Percentiles rank a stretch among this genome's conserved stretches.
phyloP scores from a whole-genome alignment of 2,113 vertebrate species.

The Bubalus kerabau region DNA sequence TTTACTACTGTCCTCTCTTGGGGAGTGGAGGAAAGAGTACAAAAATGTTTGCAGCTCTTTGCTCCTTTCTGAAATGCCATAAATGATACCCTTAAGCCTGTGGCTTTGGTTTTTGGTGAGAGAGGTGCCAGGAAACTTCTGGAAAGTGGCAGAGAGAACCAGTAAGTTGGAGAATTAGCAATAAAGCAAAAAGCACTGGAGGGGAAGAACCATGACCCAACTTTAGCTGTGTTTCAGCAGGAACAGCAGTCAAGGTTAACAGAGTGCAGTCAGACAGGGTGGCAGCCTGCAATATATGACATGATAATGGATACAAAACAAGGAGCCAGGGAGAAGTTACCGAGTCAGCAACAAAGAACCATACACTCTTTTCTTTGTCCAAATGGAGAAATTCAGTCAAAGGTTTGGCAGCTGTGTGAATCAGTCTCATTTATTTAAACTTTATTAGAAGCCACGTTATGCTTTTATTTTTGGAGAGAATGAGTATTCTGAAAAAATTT shows the following conservation, averaged over 20 bases:
- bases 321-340: not conserved
- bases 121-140: not conserved
- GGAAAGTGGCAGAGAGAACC: not conserved
- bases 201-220: not conserved
- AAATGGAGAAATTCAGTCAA: not conserved
- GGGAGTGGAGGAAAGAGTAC: slow-evolving; percentile 60
- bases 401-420: not conserved
- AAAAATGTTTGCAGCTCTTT: slow-evolving; percentile 42
- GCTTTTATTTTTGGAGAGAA: not conserved
- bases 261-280: not conserved
- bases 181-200: not conserved
- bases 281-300: not conserved
- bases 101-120: slow-evolving; percentile 34
- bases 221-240: not conserved
- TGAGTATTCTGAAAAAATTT: not conserved
- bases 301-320: not conserved
- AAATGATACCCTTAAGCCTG: slow-evolving; percentile 30
- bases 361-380: not conserved
- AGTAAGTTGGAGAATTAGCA: not conserved
- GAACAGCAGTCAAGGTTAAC: not conserved
- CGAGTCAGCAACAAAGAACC: not conserved
- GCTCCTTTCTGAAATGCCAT: slow-evolving; percentile 69
- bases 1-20: slow-evolving; percentile 64
- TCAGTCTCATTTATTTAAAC: not conserved
- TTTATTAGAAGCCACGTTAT: not conserved